phyloP scores from a whole-genome alignment of 2,888 invertebrate genomes.

The Ditula angustiorana region DNA sequence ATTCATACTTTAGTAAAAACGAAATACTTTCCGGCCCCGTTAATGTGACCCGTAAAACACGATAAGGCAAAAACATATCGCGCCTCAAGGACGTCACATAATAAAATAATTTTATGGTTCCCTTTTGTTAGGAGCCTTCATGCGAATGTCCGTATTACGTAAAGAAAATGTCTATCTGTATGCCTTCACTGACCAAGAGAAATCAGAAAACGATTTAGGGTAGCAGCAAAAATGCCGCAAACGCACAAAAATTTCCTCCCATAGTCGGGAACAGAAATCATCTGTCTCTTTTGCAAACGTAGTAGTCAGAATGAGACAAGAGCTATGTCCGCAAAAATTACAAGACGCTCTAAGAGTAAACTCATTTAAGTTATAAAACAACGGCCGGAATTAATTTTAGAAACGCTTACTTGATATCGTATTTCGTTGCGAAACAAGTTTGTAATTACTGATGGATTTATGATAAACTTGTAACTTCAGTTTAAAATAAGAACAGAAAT shows the following conservation, averaged over 20 bases:
- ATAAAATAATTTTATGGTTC: slow-evolving; percentile 19
- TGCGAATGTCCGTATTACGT: slow-evolving; percentile 8
- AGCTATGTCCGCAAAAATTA: not conserved
- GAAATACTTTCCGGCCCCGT: not conserved
- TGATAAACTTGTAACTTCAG: not conserved
- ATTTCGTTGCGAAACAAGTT: not conserved
- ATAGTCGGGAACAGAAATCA: not conserved
- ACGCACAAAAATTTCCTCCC: not conserved
- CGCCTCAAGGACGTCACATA: slow-evolving; percentile 14
- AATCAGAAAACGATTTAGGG: slow-evolving; percentile 9
- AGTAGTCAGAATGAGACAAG: not conserved
- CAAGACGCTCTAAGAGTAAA: not conserved
- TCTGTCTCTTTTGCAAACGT: not conserved
- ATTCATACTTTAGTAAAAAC: not conserved
- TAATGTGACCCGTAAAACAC: slow-evolving; percentile 7
- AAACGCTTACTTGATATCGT: not conserved
- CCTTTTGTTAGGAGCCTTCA: slow-evolving; percentile 7
- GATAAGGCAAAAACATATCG: slow-evolving; percentile 8
- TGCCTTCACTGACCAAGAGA: not conserved
- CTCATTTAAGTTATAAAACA: not conserved
- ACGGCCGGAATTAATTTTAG: not conserved
- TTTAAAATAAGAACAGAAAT: slow-evolving; percentile 1
- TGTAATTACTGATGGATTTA: not conserved
- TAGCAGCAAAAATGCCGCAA: not conserved
- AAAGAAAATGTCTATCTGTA: not conserved